Evolutionary conservation across 2,797 vertebrate species (phyloP).

Genomic region (Crossoptilon crossoptilon): DNA sequence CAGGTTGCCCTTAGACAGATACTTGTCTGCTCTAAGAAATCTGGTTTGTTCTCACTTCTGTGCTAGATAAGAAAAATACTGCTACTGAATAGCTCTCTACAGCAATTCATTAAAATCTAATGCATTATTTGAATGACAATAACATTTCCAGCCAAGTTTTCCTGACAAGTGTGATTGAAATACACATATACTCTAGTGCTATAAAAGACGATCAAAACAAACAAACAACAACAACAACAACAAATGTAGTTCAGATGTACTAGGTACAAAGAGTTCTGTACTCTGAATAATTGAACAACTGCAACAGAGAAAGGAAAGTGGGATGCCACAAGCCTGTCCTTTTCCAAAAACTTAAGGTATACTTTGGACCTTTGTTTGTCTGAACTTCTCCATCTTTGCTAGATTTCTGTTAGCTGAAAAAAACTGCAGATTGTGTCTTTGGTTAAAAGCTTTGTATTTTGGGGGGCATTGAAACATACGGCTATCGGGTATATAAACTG

Average conservation of each 20-base stretch:
- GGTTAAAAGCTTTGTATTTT: not conserved
- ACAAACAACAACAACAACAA: no score
- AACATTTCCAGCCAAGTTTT: not conserved
- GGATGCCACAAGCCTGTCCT: not conserved
- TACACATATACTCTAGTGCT: not conserved
- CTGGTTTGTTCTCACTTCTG: not conserved
- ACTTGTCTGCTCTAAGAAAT: not conserved
- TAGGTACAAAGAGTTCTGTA: not conserved
- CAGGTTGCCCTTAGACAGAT: not conserved
- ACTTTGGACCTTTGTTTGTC: not conserved
- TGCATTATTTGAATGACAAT: slow-evolving; percentile 54
- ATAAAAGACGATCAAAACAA: no score
- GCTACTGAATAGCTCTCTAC: not conserved
- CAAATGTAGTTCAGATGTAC: not conserved
- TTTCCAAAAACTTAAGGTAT: not conserved
- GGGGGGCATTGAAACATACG: not conserved
- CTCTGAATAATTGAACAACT: not conserved
- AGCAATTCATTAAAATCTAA: slow-evolving; percentile 18
- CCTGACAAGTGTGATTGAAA: not conserved
- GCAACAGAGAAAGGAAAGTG: not conserved
- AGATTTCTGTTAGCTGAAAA: not conserved
- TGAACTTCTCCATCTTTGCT: not conserved
- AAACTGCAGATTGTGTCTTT: not conserved
- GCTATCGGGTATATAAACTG: not conserved
- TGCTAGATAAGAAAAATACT: not conserved